Evolutionary conservation across 1,140 invertebrate species (phyloP), one percentile per base, ranked within the genome.

Genomic region (Aphaenogaster floridana): DNA sequence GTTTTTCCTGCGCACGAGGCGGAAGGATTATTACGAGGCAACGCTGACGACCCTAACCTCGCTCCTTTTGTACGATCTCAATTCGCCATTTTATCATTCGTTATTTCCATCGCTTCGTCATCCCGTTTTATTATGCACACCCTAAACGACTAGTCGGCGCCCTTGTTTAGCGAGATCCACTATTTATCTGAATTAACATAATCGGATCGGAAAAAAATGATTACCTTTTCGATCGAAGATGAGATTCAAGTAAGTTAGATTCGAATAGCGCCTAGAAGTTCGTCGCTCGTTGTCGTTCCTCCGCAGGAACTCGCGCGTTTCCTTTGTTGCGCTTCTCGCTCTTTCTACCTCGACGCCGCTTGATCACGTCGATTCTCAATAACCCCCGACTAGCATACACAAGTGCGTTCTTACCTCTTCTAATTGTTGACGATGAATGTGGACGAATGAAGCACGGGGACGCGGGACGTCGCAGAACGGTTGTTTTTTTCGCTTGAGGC

Each of bases 1-100:
- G 6, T 52, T 36, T 36, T 63, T 36, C 17, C 6, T 1, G 9
- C 6, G 61, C 6, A 15, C 61, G 6, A 63, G 34, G 6, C 34
- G 0, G 36, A 36, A 13, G 34, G 6, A 17, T 34, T 34, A 36
- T 5, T 21, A 21, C 21, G 21, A 21, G 15, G 3, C 28, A 34
- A 36, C 61, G 61, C n/a, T 57, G 52, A 45, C 13, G 17, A 66
- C 17, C 42, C 36, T 66, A n/a, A 4, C 36, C 6, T 45, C 5
- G 42, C 42, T 45, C 42, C 7, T 7, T n/a, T 66, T 4, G 17
- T 5, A 39, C 13, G 11, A n/a, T 9, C 2, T 4, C 7, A 17
- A 66, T 39, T 39, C 63, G 63, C 63, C 63, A 66, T 66, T 42
- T 66, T 66, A 66, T 66, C 7, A n/a, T n/a, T n/a, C 42, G 63